Percentiles rank a stretch among this genome's conserved stretches.
phyloP scores from a whole-genome alignment of 2,797 vertebrate species.

The Eulemur coronatus region DNA sequence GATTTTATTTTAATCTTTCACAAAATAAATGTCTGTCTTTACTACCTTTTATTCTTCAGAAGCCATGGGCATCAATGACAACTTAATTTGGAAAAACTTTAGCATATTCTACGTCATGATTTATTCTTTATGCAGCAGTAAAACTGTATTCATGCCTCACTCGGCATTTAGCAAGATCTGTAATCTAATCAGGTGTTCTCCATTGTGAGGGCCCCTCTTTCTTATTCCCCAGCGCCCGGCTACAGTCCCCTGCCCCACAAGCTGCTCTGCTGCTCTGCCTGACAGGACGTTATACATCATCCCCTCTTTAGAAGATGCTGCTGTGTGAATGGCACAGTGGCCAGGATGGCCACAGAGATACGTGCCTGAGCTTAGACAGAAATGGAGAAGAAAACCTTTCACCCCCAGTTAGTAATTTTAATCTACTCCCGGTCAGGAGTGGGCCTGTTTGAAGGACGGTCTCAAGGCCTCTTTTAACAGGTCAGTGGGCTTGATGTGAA shows the following conservation, averaged over 20 bases:
- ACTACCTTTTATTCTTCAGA: constrained; percentile 58
- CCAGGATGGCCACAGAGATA: neutral
- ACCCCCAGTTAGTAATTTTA: neutral
- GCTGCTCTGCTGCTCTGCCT: neutral
- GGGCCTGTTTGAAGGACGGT: neutral
- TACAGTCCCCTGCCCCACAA: neutral
- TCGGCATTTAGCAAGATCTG: neutral
- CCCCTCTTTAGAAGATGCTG: neutral
- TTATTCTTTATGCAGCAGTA: neutral
- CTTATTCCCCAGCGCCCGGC: neutral
- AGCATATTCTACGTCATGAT: constrained; percentile 4
- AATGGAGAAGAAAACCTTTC: neutral
- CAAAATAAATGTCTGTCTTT: neutral
- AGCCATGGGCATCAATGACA: constrained; percentile 47
- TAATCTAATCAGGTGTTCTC: neutral
- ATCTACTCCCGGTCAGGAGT: neutral
- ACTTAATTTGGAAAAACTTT: constrained; percentile 52
- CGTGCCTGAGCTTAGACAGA: neutral
- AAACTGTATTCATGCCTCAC: neutral
- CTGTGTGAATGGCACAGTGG: neutral
- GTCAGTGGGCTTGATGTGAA: neutral
- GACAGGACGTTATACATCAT: neutral
- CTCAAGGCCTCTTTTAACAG: neutral
- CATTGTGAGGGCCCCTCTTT: neutral
- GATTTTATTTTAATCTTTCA: constrained; percentile 72